Percentiles rank a stretch among this genome's conserved stretches.
Conservation (phyloP, 2,113 vertebrate species). For the Salvelinus fontinalis region DNA sequence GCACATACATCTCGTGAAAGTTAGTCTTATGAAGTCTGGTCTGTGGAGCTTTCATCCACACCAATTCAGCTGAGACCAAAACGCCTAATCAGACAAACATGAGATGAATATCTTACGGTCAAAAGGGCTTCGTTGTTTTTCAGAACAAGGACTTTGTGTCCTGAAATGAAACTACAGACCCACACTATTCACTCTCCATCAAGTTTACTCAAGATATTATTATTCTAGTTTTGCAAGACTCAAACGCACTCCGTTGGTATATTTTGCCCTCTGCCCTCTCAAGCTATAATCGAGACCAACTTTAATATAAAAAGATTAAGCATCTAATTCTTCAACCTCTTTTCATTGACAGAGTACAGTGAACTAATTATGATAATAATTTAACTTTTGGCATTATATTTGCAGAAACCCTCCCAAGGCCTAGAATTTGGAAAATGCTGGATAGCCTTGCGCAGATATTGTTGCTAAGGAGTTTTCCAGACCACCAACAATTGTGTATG, state of each 20-base stretch:
- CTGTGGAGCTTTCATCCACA: not conserved
- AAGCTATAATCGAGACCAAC: slow-evolving; percentile 43
- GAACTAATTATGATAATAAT: slow-evolving; percentile 40
- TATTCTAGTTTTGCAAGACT: slow-evolving; percentile 24
- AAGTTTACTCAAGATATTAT: slow-evolving; percentile 61
- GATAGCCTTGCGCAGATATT: slow-evolving; percentile 11
- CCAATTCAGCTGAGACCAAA: not conserved
- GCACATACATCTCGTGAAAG: not conserved
- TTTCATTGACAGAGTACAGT: slow-evolving; percentile 34
- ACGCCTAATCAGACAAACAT: slow-evolving; percentile 24
- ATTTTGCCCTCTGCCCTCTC: slow-evolving; percentile 34
- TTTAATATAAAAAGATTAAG: slow-evolving; percentile 53
- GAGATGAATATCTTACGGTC: slow-evolving; percentile 14
- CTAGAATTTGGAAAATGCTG: slow-evolving; percentile 31
- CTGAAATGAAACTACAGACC: slow-evolving; percentile 9
- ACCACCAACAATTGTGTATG: not conserved
- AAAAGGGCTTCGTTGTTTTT: not conserved
- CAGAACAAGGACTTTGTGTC: slow-evolving; percentile 27
- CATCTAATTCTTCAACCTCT: slow-evolving; percentile 37
- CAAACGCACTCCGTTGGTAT: slow-evolving; percentile 32
- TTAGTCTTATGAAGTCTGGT: not conserved
- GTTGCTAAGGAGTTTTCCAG: slow-evolving; percentile 28
- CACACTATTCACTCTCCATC: slow-evolving; percentile 28
- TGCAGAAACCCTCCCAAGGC: slow-evolving; percentile 10
- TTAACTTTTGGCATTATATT: slow-evolving; percentile 38